Evolutionary conservation across 2,113 vertebrate species (phyloP).

Genomic region (Dendropsophus ebraccatus): DNA sequence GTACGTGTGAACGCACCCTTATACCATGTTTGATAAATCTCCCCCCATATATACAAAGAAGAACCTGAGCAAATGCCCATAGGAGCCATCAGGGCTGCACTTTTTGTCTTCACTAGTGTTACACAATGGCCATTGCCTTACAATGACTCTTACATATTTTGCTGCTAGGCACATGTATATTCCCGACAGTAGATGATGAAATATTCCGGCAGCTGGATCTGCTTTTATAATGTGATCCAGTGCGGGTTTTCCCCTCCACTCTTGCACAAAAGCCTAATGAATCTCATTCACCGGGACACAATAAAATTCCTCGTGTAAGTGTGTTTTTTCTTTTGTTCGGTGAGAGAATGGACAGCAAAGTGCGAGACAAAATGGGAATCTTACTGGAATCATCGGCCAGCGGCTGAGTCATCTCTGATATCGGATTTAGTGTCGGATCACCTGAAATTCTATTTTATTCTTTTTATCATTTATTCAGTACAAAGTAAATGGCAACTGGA

Average conservation of each 20-base stretch:
- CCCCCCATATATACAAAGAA: too few relatives aligned
- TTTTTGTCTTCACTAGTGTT: too few relatives aligned
- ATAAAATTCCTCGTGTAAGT: conserved; percentile 41
- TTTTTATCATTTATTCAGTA: neutral
- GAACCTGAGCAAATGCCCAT: too few relatives aligned
- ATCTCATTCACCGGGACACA: conserved; percentile 39
- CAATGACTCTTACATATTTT: too few relatives aligned
- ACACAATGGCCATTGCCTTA: too few relatives aligned
- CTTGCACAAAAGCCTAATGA: conserved; percentile 48
- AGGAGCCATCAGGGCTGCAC: too few relatives aligned
- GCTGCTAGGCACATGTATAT: neutral
- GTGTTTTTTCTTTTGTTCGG: conserved; percentile 35
- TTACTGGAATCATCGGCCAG: conserved; percentile 47
- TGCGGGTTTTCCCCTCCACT: neutral
- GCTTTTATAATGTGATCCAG: neutral
- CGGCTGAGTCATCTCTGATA: conserved; percentile 21
- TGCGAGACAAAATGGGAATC: conserved; percentile 27
- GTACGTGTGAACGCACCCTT: too few relatives aligned
- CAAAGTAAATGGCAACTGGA: neutral
- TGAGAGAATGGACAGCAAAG: neutral
- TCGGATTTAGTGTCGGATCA: neutral
- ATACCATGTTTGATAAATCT: too few relatives aligned
- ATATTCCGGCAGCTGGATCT: neutral
- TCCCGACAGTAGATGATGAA: neutral
- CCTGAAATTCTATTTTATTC: neutral